Base-by-base conservation (phyloP, 2,888 invertebrate genomes). In the Harpalus rufipes region DNA sequence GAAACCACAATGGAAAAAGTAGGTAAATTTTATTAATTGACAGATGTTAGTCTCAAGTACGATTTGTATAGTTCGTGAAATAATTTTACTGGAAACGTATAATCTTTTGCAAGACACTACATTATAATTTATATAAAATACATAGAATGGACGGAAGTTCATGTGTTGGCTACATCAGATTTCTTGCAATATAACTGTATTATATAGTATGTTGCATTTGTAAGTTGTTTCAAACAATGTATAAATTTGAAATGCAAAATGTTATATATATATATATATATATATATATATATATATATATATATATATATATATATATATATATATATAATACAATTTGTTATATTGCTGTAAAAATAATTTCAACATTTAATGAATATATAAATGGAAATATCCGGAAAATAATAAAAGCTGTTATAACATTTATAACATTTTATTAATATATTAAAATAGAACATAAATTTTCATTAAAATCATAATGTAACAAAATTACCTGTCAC, bases 391-490 rank as follows among this genome's bases (percentile, higher is more conserved):
- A 51, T 51, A 12, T 10, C 44, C 2, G 44, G 44, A 51, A 12
- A 51, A 51, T 51, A 51, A 51, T 51, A 51, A 51, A 51, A 51
- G 44, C 44, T 51, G 44, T 51, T 51, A 51, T 51, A 51, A 51
- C 8, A 51, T 51, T 51, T 51, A 10, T 51, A 12, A 51, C 44
- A 51, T 51, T 51, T 51, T 51, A 51, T 51, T 51, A 51, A 51
- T 51, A 12, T 51, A 51, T 51, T 32, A 51, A 51, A 51, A 51
- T 51, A 51, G 44, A 51, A 51, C 44, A 51, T 51, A 51, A 51
- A 51, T 51, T 51, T 51, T 51, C 44, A 51, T 51, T 51, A 51
- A 51, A 51, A 0, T 51, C 44, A 10, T 10, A 51, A 51, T 51
- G 12, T 2, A 51, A 51, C 44, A 51, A 51, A 12, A 51, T 51